These are phyloP conservation scores for Gymnoscopelus braueri DNA, from an alignment of 2,797 vertebrate species.

Conservation along the genomic window DNA sequence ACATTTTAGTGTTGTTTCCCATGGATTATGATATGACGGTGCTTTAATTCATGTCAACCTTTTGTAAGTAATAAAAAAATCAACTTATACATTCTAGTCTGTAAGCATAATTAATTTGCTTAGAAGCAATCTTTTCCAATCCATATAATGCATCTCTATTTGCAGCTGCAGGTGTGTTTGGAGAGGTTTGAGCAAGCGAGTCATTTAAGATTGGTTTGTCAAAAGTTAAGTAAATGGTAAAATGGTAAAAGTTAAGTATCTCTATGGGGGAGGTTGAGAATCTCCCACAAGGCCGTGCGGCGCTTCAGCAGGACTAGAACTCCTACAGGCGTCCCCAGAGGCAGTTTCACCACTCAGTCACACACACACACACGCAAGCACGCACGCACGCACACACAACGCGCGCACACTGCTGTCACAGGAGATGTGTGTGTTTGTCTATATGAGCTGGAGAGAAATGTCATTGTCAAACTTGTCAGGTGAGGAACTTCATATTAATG, in stretches of 20 bases:
- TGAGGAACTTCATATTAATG: too few relatives aligned
- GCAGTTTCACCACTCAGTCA: conserved; percentile 27
- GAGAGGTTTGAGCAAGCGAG: conserved; percentile 1
- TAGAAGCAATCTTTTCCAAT: too few relatives aligned
- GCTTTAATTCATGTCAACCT: neutral
- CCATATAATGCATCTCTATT: too few relatives aligned
- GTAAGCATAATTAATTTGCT: too few relatives aligned
- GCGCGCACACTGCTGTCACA: too few relatives aligned
- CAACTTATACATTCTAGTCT: too few relatives aligned
- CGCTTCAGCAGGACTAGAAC: conserved; percentile 33
- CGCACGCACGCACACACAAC: neutral
- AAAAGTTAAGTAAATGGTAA: too few relatives aligned
- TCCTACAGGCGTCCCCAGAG: conserved; percentile 22
- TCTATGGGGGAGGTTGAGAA: conserved; percentile 27
- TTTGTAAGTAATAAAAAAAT: neutral
- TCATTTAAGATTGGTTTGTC: neutral
- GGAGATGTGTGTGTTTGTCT: too few relatives aligned
- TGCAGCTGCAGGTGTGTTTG: neutral
- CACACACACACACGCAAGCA: neutral
- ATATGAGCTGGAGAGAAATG: too few relatives aligned
- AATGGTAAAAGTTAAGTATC: conserved; percentile 12
- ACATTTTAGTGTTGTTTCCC: neutral
- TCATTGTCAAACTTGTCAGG: too few relatives aligned
- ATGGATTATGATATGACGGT: conserved; percentile 8
- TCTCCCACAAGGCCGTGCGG: conserved; percentile 32